phyloP scores from a whole-genome alignment of 2,113 vertebrate species.

The Anhinga rufa region DNA sequence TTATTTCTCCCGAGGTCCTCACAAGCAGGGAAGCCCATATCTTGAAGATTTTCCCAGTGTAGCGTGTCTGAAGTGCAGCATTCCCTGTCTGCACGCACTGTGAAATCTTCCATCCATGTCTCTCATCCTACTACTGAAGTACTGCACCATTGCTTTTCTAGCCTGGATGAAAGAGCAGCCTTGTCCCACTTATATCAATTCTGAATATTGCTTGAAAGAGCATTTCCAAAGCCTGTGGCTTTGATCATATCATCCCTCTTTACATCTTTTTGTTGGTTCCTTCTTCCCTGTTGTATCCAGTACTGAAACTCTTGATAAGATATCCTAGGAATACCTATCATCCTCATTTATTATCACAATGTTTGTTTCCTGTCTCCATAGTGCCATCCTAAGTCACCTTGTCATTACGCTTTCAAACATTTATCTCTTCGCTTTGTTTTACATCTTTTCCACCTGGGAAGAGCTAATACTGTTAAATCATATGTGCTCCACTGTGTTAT shows the following conservation, averaged over 20 bases:
- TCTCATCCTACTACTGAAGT: not conserved
- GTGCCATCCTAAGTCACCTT: not conserved
- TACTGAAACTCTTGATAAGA: not conserved
- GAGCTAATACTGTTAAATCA: not conserved
- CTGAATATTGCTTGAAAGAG: constrained; percentile 1
- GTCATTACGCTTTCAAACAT: not conserved
- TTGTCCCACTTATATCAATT: not conserved
- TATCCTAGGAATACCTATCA: not conserved
- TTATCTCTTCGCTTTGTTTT: not conserved
- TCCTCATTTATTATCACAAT: not conserved
- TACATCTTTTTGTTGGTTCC: not conserved
- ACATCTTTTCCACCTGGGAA: not conserved
- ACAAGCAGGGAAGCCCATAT: not conserved
- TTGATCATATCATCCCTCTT: not conserved
- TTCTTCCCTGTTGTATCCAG: not conserved
- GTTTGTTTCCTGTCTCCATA: not conserved
- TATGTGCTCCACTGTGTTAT: not conserved
- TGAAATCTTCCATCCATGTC: not conserved
- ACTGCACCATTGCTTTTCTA: not conserved
- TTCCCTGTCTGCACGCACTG: not conserved
- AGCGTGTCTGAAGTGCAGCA: not conserved
- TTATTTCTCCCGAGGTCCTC: not conserved
- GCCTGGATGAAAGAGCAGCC: constrained; percentile 3
- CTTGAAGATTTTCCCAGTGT: not conserved
- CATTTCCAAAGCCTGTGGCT: not conserved